These are phyloP conservation scores for Synaphobranchus kaupii DNA, from an alignment of 2,797 vertebrate genomes.

Conservation along the genomic window DNA sequence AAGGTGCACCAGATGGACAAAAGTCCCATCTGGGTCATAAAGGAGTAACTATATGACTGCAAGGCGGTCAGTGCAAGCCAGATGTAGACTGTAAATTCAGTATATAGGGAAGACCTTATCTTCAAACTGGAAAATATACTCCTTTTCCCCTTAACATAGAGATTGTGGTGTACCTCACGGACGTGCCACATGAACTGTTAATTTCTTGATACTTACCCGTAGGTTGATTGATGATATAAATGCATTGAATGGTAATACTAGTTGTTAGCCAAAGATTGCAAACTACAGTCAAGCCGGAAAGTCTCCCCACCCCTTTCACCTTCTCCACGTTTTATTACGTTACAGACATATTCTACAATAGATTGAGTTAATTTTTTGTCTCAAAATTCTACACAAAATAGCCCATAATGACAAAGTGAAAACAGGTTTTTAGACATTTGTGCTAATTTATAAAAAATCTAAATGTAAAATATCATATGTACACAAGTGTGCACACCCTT, in stretches of 20 bases:
- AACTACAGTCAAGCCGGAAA: too few species aligned
- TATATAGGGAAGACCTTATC: background rate
- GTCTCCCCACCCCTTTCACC: too few species aligned
- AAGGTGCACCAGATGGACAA: background rate
- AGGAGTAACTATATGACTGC: background rate
- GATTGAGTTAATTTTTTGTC: too few species aligned
- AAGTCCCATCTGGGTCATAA: background rate
- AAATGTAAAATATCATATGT: too few species aligned
- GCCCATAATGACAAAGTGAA: too few species aligned
- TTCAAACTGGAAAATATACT: background rate
- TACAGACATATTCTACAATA: too few species aligned
- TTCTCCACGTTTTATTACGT: too few species aligned
- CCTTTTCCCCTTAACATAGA: background rate
- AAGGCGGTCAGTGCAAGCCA: background rate
- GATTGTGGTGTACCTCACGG: background rate
- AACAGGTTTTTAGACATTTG: too few species aligned
- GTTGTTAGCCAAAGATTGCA: background rate
- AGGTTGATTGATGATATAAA: background rate
- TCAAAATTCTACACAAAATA: too few species aligned
- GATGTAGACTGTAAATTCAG: constrained; percentile 6
- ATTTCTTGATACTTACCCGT: background rate
- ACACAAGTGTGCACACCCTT: too few species aligned
- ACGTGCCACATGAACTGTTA: background rate
- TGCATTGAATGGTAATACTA: background rate
- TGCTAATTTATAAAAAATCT: too few species aligned